Evolutionary conservation across 2,113 vertebrate species (phyloP), one percentile per base, ranked within the genome.

Genomic region (Galeopterus variegatus): DNA sequence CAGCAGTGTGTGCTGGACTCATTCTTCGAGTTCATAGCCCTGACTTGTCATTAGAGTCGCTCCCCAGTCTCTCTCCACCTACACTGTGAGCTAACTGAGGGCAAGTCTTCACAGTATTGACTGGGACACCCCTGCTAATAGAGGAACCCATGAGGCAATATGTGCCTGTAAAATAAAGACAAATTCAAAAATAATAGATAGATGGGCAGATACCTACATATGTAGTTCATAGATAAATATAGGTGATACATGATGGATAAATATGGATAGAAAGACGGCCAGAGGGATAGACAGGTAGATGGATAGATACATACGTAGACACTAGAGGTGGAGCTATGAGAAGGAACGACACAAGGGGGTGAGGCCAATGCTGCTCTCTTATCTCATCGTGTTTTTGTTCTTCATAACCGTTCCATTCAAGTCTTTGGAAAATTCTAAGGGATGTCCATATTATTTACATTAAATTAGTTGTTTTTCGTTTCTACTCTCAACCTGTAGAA

Each of bases 331-430:
- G 67, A 13, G 17, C 18, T 13, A 15, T 31, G 31, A 76, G 64
- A 24, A 58, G 6, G 45, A 41, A 3, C 4, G 19, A 52, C 0
- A 5, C 0, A 50, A 19, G 1, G 36, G 28, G 26, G 64, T 17
- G 24, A 62, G n/a, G 17, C 28, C 52, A 54, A 0, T 4, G 1
- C 33, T 48, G 11, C 13, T 48, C 0, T 77, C 56, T 58, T 7
- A 2, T 33, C 79, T 93, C 45, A 36, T 15, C 1, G 2, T 13
- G 23, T n/a, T 70, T 36, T 73, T 28, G 28, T 26, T 87, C 60
- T 85, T 75, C 5, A 3, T 48, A 24, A 67, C 6, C 18, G 65
- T 67, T 50, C 11, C 41, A 18, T 92, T 88, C 58, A 72, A 17
- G 60, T 73, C 19, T 85, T 75, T 48, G 50, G 81, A 75, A 69